Evolutionary conservation across 2,113 vertebrate species (phyloP).

Genomic region (Cercopithecus mona): DNA sequence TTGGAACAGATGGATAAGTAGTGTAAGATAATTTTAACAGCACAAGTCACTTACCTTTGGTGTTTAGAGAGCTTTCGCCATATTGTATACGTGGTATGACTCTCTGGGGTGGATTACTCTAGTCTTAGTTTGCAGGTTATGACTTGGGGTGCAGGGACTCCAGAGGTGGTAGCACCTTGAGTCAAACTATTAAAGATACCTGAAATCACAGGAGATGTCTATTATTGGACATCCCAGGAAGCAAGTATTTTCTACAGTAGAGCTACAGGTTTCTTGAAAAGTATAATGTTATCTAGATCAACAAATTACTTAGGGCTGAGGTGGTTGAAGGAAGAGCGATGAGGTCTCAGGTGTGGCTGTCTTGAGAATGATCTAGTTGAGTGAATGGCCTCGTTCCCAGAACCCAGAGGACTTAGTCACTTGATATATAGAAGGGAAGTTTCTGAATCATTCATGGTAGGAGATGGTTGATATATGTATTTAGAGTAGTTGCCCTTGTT

Average conservation of each 20-base stretch:
- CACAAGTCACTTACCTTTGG: background rate
- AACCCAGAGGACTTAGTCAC: background rate
- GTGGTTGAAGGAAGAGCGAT: background rate
- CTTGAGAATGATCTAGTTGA: background rate
- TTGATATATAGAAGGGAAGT: background rate
- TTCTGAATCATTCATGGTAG: background rate
- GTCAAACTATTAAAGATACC: background rate
- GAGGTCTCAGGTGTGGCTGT: background rate
- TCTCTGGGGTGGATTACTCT: background rate
- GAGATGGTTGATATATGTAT: background rate
- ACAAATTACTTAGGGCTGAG: background rate
- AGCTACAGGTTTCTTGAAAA: background rate
- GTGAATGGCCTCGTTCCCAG: background rate
- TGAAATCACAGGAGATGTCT: background rate
- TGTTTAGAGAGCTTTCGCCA: background rate
- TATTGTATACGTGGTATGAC: background rate
- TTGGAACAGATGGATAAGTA: background rate
- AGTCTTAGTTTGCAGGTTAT: background rate
- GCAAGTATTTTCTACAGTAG: background rate
- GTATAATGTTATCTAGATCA: background rate
- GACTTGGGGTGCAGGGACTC: background rate
- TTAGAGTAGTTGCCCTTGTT: conserved; percentile 12
- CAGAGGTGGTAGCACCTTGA: background rate
- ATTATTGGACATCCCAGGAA: background rate
- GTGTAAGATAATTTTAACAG: background rate